Conservation (phyloP, 2,113 vertebrate species). For the Rafetus swinhoei region DNA sequence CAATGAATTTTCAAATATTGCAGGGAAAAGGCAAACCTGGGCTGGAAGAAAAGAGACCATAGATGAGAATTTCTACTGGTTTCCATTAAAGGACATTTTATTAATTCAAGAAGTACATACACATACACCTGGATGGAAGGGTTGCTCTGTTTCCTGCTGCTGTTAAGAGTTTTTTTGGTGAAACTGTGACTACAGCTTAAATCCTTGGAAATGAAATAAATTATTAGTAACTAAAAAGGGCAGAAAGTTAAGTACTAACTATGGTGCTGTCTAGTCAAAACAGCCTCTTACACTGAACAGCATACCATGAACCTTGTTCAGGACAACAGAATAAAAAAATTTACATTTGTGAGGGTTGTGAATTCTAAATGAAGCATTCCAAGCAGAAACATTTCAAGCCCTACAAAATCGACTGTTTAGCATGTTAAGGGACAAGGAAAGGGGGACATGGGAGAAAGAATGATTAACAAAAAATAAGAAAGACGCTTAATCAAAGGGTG, state of each 20-base stretch:
- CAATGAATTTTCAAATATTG: not conserved
- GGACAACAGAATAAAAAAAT: not conserved
- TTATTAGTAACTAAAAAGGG: not conserved
- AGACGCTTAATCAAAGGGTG: not conserved
- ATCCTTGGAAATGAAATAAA: too few species aligned
- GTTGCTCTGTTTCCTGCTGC: conserved; percentile 20
- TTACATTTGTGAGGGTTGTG: not conserved
- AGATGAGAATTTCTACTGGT: not conserved
- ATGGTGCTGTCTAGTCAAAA: not conserved
- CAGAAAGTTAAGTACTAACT: not conserved
- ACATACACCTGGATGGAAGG: not conserved
- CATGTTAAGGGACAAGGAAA: not conserved
- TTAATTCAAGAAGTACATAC: conserved; percentile 34
- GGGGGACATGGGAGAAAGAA: not conserved
- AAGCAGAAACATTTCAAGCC: not conserved
- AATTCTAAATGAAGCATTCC: rapidly evolving
- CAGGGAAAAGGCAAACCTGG: not conserved
- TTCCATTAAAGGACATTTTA: conserved; percentile 36
- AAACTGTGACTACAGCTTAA: not conserved
- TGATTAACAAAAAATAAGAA: not conserved
- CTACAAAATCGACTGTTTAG: not conserved
- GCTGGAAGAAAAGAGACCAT: not conserved
- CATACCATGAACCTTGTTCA: not conserved
- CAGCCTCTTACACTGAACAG: not conserved
- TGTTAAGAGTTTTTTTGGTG: not conserved